These are phyloP conservation scores for Patiria pectinifera DNA, from an alignment of 53 echinoderm and acorn worm species.

Conservation along the genomic window DNA sequence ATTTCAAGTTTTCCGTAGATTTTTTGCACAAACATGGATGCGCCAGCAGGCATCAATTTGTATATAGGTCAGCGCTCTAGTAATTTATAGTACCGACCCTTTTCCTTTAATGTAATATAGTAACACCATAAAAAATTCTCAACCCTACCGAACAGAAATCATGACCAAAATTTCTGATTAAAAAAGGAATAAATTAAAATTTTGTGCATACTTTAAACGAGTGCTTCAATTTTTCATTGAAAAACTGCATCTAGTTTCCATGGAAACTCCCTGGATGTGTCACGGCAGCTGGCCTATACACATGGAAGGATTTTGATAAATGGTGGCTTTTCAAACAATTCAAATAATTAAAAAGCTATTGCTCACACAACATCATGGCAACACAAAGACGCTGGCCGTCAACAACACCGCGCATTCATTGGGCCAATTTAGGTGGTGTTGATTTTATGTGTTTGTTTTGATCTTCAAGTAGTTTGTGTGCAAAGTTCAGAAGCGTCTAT, in stretches of 20 bases:
- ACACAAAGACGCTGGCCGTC: not conserved
- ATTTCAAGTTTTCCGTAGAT: no score
- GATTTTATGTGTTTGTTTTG: not conserved
- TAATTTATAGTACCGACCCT: no score
- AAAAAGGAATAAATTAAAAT: no score
- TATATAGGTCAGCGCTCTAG: no score
- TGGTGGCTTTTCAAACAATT: not conserved
- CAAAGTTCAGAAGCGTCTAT: not conserved
- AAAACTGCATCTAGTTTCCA: not conserved
- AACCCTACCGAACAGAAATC: no score
- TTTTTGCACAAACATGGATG: no score
- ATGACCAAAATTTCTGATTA: no score
- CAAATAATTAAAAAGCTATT: not conserved
- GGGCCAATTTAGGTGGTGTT: not conserved
- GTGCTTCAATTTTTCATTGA: not conserved
- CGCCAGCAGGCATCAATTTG: no score
- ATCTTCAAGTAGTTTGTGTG: constrained; percentile 4
- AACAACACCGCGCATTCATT: not conserved
- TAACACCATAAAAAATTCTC: no score
- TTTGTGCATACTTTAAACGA: no score
- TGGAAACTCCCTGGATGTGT: not conserved
- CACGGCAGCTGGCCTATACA: not conserved
- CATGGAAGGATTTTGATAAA: not conserved
- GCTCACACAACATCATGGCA: not conserved
- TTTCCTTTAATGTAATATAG: no score